Conservation (phyloP, 1,140 invertebrate genomes). For the Pogonomyrmex californicus region DNA sequence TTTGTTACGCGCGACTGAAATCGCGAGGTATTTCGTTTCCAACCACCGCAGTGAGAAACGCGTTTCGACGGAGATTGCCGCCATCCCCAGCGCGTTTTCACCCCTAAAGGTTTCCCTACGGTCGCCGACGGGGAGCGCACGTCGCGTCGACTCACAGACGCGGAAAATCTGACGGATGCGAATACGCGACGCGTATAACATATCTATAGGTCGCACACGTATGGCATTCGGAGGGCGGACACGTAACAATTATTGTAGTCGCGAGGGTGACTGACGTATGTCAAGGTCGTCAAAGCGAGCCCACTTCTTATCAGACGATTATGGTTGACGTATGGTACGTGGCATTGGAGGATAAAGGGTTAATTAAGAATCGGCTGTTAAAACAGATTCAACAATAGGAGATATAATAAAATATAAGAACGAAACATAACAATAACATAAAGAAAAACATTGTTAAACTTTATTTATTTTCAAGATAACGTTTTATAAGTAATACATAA, state of each 20-base stretch:
- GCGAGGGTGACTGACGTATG: slow-evolving; percentile 72
- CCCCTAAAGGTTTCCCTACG: slow-evolving; percentile 33
- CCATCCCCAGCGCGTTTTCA: slow-evolving; percentile 44
- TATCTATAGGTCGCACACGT: slow-evolving; percentile 48
- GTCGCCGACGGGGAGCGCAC: slow-evolving; percentile 16
- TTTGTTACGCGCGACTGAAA: slow-evolving; percentile 30
- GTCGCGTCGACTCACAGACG: slow-evolving; percentile 57
- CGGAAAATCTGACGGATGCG: slow-evolving; percentile 77
- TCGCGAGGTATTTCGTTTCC: slow-evolving; percentile 41
- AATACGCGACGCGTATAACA: slow-evolving; percentile 59
- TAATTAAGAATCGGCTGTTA: slow-evolving; percentile 25
- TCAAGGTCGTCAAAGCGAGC: slow-evolving; percentile 44
- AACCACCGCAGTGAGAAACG: slow-evolving; percentile 53
- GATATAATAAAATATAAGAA: neutral
- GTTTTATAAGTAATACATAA: neutral
- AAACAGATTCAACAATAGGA: neutral
- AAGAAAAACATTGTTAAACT: neutral
- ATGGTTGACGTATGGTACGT: slow-evolving; percentile 26
- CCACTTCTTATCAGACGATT: slow-evolving; percentile 76
- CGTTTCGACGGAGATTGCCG: slow-evolving; percentile 60
- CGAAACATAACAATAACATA: neutral
- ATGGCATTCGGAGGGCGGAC: neutral
- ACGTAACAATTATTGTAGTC: slow-evolving; percentile 73
- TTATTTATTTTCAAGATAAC: neutral
- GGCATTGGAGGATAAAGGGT: neutral